A percentile compares a stretch with the other conserved stretches of the same genome.
Conservation (phyloP, 2,797 vertebrate species). For the Pteronotus mesoamericanus region DNA sequence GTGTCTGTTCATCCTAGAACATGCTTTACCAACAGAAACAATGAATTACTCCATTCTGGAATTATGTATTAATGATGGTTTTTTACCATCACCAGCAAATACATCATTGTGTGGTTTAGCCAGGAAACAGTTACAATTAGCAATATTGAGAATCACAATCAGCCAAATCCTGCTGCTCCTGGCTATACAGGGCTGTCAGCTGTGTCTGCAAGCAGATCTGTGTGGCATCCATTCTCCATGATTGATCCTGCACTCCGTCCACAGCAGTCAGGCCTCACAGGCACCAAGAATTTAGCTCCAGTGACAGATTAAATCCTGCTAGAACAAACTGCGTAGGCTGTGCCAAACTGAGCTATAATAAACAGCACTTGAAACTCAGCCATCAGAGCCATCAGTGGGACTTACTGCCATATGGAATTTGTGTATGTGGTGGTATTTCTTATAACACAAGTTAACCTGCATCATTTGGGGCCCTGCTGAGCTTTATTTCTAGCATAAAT, state of each 20-base stretch:
- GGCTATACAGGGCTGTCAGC: background rate
- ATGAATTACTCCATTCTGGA: background rate
- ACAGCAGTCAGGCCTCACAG: background rate
- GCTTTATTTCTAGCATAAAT: background rate
- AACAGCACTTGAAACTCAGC: constrained; percentile 26
- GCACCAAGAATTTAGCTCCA: background rate
- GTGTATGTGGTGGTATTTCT: constrained; percentile 24
- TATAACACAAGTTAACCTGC: background rate
- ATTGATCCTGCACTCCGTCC: background rate
- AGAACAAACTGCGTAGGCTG: constrained; percentile 4
- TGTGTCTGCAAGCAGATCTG: background rate
- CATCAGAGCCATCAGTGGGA: background rate
- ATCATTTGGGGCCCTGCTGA: background rate
- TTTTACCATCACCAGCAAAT: background rate
- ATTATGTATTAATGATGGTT: background rate
- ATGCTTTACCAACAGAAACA: background rate
- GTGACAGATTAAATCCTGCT: background rate
- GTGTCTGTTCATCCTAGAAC: background rate
- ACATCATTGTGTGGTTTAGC: background rate
- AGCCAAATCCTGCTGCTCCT: background rate
- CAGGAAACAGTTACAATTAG: background rate
- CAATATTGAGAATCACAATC: background rate
- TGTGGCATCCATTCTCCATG: background rate
- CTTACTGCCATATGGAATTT: background rate
- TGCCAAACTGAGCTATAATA: constrained; percentile 14